Percentiles rank a stretch among this genome's conserved stretches.
phyloP scores from a whole-genome alignment of 2,888 invertebrate genomes.

The Phyllotreta striolata region DNA sequence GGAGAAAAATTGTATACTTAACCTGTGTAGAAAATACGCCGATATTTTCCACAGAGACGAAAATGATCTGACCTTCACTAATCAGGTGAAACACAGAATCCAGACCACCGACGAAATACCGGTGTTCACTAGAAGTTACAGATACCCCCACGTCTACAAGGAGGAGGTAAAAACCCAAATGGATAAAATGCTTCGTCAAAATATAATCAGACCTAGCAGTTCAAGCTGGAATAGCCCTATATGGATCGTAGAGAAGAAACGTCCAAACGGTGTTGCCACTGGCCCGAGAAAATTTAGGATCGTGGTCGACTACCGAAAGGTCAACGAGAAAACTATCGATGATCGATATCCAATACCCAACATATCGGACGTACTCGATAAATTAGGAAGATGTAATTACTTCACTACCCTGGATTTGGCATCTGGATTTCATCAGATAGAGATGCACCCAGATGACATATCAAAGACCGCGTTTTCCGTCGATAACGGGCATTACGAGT shows the following conservation, averaged over 20 bases:
- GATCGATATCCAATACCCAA: constrained; percentile 2
- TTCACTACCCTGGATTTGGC: no score
- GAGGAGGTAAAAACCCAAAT: background rate
- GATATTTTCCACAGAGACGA: background rate
- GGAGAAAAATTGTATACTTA: background rate
- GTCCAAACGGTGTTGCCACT: background rate
- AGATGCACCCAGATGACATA: background rate
- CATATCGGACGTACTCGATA: background rate
- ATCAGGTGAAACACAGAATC: background rate
- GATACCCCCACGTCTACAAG: background rate
- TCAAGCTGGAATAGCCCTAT: background rate
- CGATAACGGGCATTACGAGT: background rate
- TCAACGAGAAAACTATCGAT: constrained; percentile 4
- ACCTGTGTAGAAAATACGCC: background rate
- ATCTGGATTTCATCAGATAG: no score
- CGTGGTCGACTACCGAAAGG: background rate
- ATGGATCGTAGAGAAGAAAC: background rate
- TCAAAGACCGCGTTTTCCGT: background rate
- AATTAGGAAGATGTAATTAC: background rate
- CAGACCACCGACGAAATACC: background rate
- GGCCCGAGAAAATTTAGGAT: background rate
- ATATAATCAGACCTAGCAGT: background rate
- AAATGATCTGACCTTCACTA: background rate
- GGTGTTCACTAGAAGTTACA: background rate
- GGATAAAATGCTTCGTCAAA: background rate